Percentiles rank a stretch among this genome's conserved stretches.
phyloP scores from a whole-genome alignment of 2,888 invertebrate genomes.

The Chironomus tentans region DNA sequence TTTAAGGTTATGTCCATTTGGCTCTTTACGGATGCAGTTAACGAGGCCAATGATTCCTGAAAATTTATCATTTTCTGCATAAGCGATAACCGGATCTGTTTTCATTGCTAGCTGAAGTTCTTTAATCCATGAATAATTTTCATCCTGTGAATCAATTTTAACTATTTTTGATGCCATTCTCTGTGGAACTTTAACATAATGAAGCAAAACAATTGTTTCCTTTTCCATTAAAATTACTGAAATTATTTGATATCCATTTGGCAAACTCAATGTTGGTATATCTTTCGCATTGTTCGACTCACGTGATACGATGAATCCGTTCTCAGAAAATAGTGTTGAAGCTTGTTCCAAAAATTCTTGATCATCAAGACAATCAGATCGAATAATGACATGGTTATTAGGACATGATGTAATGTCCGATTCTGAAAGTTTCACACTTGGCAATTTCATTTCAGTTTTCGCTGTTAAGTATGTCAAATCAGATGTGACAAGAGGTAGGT shows the following conservation, averaged over 20 bases:
- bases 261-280: constrained; percentile 26
- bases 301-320: constrained; percentile 52
- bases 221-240: constrained; percentile 34
- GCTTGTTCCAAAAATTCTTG: constrained; percentile 42
- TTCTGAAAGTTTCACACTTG: constrained; percentile 52
- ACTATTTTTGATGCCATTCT: constrained; percentile 28
- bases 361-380: constrained; percentile 32
- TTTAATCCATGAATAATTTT: constrained; percentile 36
- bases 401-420: constrained; percentile 36
- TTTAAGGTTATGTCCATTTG: constrained; percentile 55
- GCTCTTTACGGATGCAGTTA: constrained; percentile 76
- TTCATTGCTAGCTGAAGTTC: constrained; percentile 34
- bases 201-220: constrained; percentile 36
- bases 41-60: constrained; percentile 80
- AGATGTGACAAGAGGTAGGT: constrained; percentile 60
- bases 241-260: constrained; percentile 34
- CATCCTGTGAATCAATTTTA: constrained; percentile 34
- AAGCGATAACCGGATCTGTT: constrained; percentile 46
- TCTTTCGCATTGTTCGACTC: constrained; percentile 40
- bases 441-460: constrained; percentile 40
- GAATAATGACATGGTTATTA: constrained; percentile 36
- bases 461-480: constrained; percentile 48
- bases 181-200: constrained; percentile 27
- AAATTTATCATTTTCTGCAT: constrained; percentile 55
- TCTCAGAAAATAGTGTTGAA: constrained; percentile 46